phyloP scores from a whole-genome alignment of 2,113 vertebrate genomes.

The Psettodes erumei region DNA sequence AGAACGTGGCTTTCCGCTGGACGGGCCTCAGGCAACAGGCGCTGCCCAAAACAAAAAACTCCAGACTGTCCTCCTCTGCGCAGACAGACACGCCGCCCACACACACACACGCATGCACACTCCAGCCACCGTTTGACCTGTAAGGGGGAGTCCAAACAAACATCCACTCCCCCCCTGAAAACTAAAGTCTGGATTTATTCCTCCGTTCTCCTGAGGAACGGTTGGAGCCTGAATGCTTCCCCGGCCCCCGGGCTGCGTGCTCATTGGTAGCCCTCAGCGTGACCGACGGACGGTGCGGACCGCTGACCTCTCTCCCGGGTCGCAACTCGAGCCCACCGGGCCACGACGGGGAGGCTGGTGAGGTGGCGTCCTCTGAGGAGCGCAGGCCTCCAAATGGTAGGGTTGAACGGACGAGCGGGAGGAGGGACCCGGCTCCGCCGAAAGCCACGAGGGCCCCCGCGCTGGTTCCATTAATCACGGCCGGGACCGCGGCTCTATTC shows the following conservation, averaged over 20 bases:
- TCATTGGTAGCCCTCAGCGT: conserved; percentile 50
- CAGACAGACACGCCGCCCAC: conserved; percentile 33
- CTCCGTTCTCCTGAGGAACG: conserved; percentile 50
- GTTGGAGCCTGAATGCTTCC: conserved; percentile 31
- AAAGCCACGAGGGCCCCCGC: conserved; percentile 59
- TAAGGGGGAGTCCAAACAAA: conserved; percentile 66
- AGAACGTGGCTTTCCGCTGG: conserved; percentile 18
- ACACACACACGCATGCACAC: conserved; percentile 9
- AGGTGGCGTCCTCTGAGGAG: conserved; percentile 63
- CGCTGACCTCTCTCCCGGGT: conserved; percentile 76
- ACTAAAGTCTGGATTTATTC: conserved; percentile 45
- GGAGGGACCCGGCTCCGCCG: conserved; percentile 43
- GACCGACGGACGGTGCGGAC: conserved; percentile 74
- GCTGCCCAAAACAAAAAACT: conserved; percentile 48
- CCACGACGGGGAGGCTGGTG: conserved; percentile 63
- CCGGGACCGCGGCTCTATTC: conserved; percentile 64
- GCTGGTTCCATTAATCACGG: conserved; percentile 69
- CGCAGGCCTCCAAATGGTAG: conserved; percentile 61
- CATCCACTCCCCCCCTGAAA: conserved; percentile 48
- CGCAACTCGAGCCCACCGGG: conserved; percentile 75
- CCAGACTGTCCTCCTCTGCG: conserved; percentile 44
- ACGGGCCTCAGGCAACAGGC: conserved; percentile 49
- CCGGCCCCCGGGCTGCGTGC: conserved; percentile 42
- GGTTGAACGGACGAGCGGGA: conserved; percentile 46
- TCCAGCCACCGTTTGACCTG: conserved; percentile 67